Conservation (phyloP, 2,113 vertebrate species). For the Paramormyrops kingsleyae region DNA sequence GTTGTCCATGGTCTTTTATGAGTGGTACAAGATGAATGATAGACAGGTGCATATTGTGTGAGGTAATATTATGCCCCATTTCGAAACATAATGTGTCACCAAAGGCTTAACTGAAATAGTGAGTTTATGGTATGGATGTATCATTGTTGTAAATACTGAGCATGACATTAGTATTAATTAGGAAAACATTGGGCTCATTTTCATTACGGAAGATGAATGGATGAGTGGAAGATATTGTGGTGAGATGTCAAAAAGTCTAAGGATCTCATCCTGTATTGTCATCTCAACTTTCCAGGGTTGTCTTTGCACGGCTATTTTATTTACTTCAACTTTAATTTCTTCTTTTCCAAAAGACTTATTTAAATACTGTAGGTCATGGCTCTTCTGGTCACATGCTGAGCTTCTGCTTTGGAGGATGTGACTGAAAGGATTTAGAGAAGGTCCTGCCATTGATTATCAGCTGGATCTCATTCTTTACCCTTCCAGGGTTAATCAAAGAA, state of each 20-base stretch:
- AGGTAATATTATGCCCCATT: background rate
- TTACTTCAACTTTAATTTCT: background rate
- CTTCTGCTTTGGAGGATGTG: background rate
- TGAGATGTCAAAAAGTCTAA: background rate
- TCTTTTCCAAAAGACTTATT: background rate
- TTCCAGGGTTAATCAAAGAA: background rate
- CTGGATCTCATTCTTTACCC: background rate
- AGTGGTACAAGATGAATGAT: background rate
- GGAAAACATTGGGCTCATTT: background rate
- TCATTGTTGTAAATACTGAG: background rate
- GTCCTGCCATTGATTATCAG: background rate
- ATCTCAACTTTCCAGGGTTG: background rate
- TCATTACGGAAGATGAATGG: background rate
- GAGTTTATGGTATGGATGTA: background rate
- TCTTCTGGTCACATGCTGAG: background rate
- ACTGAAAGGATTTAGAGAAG: background rate
- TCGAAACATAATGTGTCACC: background rate
- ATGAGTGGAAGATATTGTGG: background rate
- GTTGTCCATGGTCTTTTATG: background rate
- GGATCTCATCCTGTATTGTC: background rate
- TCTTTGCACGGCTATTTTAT: background rate
- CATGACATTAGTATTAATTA: background rate
- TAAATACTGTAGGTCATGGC: background rate
- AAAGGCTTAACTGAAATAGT: background rate
- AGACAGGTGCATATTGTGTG: background rate